Evolutionary conservation across 2,888 invertebrate species (phyloP).

Genomic region (Dasypolia templi): DNA sequence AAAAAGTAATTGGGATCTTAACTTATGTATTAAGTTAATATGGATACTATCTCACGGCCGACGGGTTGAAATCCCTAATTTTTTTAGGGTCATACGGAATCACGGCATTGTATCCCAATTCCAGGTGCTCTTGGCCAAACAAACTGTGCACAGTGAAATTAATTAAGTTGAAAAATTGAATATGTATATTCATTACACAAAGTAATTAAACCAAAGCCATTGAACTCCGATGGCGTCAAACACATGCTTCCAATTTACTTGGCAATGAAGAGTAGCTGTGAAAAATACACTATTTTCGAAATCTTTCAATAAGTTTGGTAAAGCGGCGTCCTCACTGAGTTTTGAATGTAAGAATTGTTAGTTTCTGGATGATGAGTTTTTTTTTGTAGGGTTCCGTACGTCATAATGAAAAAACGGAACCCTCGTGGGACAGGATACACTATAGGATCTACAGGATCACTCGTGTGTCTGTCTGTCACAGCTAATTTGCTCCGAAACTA

Average conservation of each 20-base stretch:
- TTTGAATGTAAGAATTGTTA: background rate
- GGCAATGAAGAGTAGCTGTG: conserved; percentile 31
- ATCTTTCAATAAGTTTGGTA: conserved; percentile 16
- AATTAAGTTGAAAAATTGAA: conserved; percentile 45
- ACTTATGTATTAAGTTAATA: background rate
- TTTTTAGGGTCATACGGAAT: background rate
- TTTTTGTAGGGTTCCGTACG: too few species aligned
- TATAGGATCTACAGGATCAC: too few species aligned
- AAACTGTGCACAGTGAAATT: conserved; percentile 27
- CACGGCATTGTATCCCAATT: background rate
- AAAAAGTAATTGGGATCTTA: too few species aligned
- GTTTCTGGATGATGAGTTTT: background rate
- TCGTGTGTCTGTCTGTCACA: too few species aligned
- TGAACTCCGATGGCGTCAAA: conserved; percentile 51
- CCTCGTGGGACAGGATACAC: too few species aligned
- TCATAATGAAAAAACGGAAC: too few species aligned
- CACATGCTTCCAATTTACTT: conserved; percentile 53
- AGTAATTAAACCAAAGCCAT: conserved; percentile 59
- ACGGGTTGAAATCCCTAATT: too few species aligned
- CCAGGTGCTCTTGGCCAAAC: conserved; percentile 8
- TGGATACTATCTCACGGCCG: too few species aligned
- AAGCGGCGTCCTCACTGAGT: background rate
- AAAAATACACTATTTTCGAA: conserved; percentile 20
- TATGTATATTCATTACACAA: conserved; percentile 43
- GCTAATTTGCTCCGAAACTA: too few species aligned